phyloP scores from a whole-genome alignment of 2,888 invertebrate genomes.

The Amblyjoppa proteus region DNA sequence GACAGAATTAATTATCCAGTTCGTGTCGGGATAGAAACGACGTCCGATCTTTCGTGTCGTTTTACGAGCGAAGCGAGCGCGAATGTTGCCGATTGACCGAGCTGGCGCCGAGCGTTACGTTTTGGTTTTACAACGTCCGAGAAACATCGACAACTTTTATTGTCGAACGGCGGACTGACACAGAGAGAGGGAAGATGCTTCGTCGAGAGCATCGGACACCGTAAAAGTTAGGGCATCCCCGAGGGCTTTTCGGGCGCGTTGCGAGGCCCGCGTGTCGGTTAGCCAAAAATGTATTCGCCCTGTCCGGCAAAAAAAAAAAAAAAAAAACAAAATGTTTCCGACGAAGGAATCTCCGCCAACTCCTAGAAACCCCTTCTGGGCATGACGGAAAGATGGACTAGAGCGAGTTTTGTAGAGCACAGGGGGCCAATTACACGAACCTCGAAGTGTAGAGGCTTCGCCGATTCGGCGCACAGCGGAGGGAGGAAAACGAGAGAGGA shows the following conservation, averaged over 20 bases:
- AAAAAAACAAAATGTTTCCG: constrained; percentile 1
- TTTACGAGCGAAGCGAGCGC: constrained; percentile 41
- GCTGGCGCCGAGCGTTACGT: constrained; percentile 52
- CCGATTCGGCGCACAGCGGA: neutral
- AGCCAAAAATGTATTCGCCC: constrained; percentile 78
- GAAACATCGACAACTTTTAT: constrained; percentile 79
- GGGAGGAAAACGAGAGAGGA: constrained; percentile 40
- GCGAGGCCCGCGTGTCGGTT: constrained; percentile 55
- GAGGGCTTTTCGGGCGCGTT: constrained; percentile 57
- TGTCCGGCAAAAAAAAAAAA: constrained; percentile 29
- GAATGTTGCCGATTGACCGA: constrained; percentile 55
- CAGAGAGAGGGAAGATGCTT: constrained; percentile 15
- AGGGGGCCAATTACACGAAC: constrained; percentile 80
- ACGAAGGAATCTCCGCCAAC: constrained; percentile 69
- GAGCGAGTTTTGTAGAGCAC: constrained; percentile 62
- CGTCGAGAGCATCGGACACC: constrained; percentile 55
- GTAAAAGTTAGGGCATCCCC: constrained; percentile 71
- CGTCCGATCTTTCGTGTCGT: constrained; percentile 17
- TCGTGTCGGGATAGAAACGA: neutral
- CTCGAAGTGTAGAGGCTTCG: constrained; percentile 26
- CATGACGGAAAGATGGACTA: constrained; percentile 73
- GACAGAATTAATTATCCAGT: constrained; percentile 51
- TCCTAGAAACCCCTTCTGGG: constrained; percentile 83
- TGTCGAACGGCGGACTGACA: constrained; percentile 67
- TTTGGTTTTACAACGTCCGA: constrained; percentile 75